Evolutionary conservation across 2,797 vertebrate species (phyloP).

Genomic region (Morelia viridis): DNA sequence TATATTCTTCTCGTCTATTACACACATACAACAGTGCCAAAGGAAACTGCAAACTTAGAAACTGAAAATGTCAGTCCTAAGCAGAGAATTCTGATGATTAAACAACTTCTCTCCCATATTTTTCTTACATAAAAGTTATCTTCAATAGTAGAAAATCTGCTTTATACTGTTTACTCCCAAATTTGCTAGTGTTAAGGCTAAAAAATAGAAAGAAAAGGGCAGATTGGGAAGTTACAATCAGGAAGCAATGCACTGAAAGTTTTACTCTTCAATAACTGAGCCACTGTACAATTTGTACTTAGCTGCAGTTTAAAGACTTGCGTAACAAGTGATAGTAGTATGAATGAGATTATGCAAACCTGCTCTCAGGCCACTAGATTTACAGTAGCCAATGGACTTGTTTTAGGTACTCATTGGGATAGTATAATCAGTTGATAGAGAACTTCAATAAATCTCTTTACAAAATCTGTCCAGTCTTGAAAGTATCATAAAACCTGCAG

Average conservation of each 20-base stretch:
- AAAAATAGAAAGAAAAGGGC: background rate
- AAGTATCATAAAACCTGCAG: background rate
- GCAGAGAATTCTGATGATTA: background rate
- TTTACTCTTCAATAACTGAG: background rate
- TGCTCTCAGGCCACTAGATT: background rate
- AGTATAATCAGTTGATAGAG: background rate
- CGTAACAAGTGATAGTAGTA: conserved; percentile 5
- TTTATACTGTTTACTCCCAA: background rate
- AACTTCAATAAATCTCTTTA: background rate
- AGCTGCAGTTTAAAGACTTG: background rate
- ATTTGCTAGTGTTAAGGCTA: background rate
- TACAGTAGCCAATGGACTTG: background rate
- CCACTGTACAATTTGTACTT: background rate
- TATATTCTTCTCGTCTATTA: background rate
- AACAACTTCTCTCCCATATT: background rate
- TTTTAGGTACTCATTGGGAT: background rate
- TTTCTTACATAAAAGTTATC: background rate
- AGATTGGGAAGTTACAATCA: background rate
- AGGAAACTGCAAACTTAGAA: background rate
- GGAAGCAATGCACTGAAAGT: background rate
- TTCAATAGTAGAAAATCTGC: background rate
- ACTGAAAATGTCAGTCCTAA: background rate
- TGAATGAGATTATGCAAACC: background rate
- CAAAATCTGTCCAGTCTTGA: background rate
- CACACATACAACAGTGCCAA: background rate